Percentiles rank a stretch among this genome's conserved stretches.
phyloP scores from a whole-genome alignment of 2,797 vertebrate genomes.

The Danio choprae region DNA sequence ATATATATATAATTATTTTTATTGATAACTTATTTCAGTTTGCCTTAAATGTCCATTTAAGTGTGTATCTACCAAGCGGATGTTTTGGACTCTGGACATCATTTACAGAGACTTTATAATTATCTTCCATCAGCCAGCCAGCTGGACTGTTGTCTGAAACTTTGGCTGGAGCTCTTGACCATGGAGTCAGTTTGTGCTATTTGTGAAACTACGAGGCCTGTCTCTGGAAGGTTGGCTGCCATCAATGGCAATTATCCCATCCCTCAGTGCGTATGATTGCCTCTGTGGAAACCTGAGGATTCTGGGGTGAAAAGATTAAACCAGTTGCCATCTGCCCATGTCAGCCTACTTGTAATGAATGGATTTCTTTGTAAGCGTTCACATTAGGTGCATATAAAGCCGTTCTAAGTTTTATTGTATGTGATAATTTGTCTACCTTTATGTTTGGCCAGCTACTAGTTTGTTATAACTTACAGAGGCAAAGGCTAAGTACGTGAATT shows the following conservation, averaged over 20 bases:
- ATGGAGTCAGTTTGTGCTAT: constrained; percentile 42
- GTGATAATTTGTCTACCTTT: constrained; percentile 6
- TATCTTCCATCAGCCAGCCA: constrained; percentile 24
- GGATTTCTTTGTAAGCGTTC: constrained; percentile 78
- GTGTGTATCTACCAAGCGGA: neutral
- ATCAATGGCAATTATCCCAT: constrained; percentile 88
- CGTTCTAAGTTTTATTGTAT: constrained; percentile 34
- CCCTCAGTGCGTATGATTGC: constrained; percentile 89
- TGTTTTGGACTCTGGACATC: constrained; percentile 35
- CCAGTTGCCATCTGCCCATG: constrained; percentile 85
- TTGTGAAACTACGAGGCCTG: constrained; percentile 82
- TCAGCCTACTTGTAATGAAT: constrained; percentile 83
- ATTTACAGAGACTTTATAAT: constrained; percentile 45
- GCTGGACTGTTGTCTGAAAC: constrained; percentile 30
- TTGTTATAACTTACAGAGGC: neutral
- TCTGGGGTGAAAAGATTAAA: constrained; percentile 75
- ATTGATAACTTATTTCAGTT: neutral
- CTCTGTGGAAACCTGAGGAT: constrained; percentile 87
- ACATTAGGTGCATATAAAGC: constrained; percentile 34
- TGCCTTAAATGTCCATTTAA: neutral
- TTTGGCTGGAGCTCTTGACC: constrained; percentile 44
- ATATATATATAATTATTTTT: too few relatives aligned
- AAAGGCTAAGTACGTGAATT: neutral
- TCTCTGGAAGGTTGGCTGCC: constrained; percentile 77
- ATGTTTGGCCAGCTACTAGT: neutral